Conservation (phyloP, 2,888 invertebrate species). For the Ichneumon xanthorius region DNA sequence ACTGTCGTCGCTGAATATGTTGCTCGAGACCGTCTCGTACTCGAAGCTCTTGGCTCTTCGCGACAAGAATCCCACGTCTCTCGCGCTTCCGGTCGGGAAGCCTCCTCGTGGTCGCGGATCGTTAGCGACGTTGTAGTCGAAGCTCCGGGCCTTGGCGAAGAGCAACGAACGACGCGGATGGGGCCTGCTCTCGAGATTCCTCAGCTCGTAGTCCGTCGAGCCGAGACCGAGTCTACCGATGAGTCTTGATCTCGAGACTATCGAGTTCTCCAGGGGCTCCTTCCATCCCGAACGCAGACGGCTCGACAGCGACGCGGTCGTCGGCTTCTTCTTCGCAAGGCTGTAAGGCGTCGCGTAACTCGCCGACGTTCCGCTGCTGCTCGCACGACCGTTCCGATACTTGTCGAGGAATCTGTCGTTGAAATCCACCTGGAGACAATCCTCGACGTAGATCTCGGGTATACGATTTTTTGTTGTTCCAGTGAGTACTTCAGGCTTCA, state of each 20-base stretch:
- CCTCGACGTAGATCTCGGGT: conserved; percentile 82
- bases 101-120: conserved; percentile 30
- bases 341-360: conserved; percentile 45
- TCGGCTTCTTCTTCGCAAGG: conserved; percentile 31
- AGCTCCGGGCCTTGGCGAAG: conserved; percentile 80
- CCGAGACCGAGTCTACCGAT: conserved; percentile 48
- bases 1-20: conserved; percentile 84
- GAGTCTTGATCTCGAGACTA: conserved; percentile 68
- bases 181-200: conserved; percentile 57
- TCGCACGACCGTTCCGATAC: conserved; percentile 70
- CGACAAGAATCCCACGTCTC: conserved; percentile 67
- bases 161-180: conserved; percentile 75
- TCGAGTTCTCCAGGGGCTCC: conserved; percentile 67
- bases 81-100: conserved; percentile 47
- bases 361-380: neutral
- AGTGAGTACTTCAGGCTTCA: conserved; percentile 77
- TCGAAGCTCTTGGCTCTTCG: conserved; percentile 82
- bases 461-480: conserved; percentile 76
- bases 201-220: conserved; percentile 61
- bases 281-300: conserved; percentile 58
- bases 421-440: conserved; percentile 80
- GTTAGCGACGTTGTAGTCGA: conserved; percentile 78
- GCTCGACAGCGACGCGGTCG: conserved; percentile 39
- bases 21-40: conserved; percentile 81
- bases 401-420: conserved; percentile 79